A percentile compares a stretch with the other conserved stretches of the same genome.
Evolutionary conservation across 2,888 invertebrate species (phyloP).

Genomic region (Steinernema carpocapsae): DNA sequence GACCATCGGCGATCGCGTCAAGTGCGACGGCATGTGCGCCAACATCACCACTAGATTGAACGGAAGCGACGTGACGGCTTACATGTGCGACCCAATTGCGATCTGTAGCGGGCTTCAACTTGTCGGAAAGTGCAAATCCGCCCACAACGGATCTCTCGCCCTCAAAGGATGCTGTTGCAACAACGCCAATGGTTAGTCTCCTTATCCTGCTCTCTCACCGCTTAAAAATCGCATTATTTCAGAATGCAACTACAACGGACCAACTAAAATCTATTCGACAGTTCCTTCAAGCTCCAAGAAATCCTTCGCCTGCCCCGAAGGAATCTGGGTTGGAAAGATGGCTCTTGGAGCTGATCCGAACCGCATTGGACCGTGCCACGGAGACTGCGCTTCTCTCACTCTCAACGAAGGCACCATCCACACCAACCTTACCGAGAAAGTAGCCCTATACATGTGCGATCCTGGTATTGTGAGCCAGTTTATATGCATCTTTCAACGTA

Average conservation of each 20-base stretch:
- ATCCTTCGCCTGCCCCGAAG: constrained; percentile 36
- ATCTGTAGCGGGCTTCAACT: background rate
- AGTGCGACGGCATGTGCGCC: constrained; percentile 39
- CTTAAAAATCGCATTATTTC: too few relatives aligned
- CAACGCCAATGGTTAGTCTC: background rate
- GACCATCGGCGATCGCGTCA: constrained; percentile 15
- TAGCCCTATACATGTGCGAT: constrained; percentile 3
- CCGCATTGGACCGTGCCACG: constrained; percentile 11
- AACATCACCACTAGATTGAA: background rate
- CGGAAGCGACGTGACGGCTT: constrained; percentile 26
- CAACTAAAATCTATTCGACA: background rate
- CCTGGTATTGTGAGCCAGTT: background rate
- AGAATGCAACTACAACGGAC: background rate
- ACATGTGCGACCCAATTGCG: constrained; percentile 33
- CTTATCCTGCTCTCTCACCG: too few relatives aligned
- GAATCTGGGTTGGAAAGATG: constrained; percentile 19
- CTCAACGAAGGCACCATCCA: background rate
- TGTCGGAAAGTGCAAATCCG: background rate
- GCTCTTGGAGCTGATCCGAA: background rate
- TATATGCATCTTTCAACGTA: too few relatives aligned
- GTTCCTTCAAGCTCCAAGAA: background rate
- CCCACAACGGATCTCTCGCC: background rate
- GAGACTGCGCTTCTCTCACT: constrained; percentile 20
- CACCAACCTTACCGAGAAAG: background rate
- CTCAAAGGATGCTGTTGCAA: constrained; percentile 23